A percentile compares a stretch with the other conserved stretches of the same genome.
These are phyloP conservation scores for Azemiops feae DNA, from an alignment of 2,113 vertebrate genomes.

Conservation along the genomic window DNA sequence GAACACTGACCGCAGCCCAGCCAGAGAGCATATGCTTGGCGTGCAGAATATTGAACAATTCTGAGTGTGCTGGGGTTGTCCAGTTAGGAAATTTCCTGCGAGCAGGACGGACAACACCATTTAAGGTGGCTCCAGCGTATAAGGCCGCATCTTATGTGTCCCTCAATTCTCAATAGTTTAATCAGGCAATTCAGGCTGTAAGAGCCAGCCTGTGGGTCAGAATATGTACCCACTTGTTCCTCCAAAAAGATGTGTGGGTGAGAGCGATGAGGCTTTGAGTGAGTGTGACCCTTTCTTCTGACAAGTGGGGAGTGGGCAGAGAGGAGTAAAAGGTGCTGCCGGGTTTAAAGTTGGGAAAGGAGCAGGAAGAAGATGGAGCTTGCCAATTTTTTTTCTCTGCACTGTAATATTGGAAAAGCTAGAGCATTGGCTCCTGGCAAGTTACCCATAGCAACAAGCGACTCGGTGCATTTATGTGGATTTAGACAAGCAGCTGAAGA, in stretches of 20 bases:
- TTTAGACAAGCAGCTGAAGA: not conserved
- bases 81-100: not conserved
- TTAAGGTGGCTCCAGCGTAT: not conserved
- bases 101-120: not conserved
- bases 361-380: not conserved
- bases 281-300: not conserved
- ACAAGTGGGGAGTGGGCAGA: not conserved
- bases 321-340: not conserved
- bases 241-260: not conserved
- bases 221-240: too few species aligned
- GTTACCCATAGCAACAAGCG: slow-evolving; percentile 25
- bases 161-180: not conserved
- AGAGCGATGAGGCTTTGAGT: not conserved
- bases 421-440: not conserved
- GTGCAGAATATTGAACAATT: not conserved
- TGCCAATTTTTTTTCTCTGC: not conserved
- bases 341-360: slow-evolving; percentile 9
- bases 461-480: not conserved
- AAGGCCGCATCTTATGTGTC: not conserved
- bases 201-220: not conserved
- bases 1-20: not conserved
- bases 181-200: not conserved
- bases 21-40: not conserved
- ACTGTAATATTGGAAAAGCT: not conserved
- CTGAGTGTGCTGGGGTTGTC: not conserved